Conservation (phyloP, 2,113 vertebrate species). For the Callorhinus ursinus region DNA sequence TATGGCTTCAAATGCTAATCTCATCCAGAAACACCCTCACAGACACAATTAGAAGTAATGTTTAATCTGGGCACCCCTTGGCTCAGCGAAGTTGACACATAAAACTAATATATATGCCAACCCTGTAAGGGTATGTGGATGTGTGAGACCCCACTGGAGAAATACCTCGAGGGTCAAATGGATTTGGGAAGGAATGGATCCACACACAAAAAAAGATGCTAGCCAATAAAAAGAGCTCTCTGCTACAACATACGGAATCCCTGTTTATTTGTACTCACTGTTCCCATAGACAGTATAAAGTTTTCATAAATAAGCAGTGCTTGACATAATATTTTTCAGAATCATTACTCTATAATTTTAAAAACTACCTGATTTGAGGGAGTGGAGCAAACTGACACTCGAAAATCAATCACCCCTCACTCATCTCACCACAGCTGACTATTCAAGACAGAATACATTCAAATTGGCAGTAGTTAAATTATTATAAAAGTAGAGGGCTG, state of each 20-base stretch:
- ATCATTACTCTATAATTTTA: constrained; percentile 4
- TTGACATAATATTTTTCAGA: constrained; percentile 36
- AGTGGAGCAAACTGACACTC: not conserved
- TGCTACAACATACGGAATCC: not conserved
- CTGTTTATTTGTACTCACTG: not conserved
- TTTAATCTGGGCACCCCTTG: not conserved
- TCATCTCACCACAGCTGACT: not conserved
- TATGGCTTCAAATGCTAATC: not conserved
- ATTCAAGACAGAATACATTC: not conserved
- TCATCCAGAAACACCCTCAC: not conserved
- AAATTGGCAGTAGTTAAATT: not conserved
- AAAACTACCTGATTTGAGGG: not conserved
- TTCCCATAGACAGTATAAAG: not conserved
- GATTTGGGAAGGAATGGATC: not conserved
- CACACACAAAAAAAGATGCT: not conserved
- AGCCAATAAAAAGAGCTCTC: not conserved
- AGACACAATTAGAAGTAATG: not conserved
- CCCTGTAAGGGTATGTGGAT: not conserved
- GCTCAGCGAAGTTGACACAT: not conserved
- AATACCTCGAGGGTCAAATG: not conserved
- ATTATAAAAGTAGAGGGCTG: not conserved
- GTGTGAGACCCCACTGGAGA: not conserved
- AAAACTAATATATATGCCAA: not conserved
- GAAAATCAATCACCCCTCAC: not conserved
- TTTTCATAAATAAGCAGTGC: not conserved